Conservation (phyloP, 2,888 invertebrate genomes). For the Noctua pronuba region DNA sequence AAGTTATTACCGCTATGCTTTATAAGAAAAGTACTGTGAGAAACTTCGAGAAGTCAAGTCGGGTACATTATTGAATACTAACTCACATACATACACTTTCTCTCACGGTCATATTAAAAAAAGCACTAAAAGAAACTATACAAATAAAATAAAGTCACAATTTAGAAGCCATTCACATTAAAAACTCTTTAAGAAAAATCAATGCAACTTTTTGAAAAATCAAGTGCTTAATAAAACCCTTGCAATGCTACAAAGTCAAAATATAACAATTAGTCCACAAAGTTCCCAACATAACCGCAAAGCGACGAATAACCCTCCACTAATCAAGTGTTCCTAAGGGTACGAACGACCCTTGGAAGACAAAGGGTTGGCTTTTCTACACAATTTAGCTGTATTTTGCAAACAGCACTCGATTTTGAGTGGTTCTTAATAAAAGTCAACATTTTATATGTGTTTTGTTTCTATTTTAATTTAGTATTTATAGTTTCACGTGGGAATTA, state of each 20-base stretch:
- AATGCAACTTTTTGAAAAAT: constrained; percentile 30
- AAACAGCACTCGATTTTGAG: constrained; percentile 83
- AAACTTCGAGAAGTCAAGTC: constrained; percentile 46
- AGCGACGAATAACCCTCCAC: constrained; percentile 74
- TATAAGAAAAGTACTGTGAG: constrained; percentile 34
- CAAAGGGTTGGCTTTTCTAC: constrained; percentile 81
- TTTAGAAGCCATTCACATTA: constrained; percentile 36
- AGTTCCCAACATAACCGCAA: constrained; percentile 64
- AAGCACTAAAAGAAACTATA: constrained; percentile 38
- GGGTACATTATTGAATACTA: constrained; percentile 5
- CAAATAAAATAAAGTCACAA: constrained; percentile 60
- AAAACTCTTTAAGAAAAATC: constrained; percentile 45
- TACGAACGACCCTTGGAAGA: constrained; percentile 72
- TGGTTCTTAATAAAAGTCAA: constrained; percentile 76
- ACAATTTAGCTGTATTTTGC: constrained; percentile 87
- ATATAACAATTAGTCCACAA: constrained; percentile 57
- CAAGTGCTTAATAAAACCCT: constrained; percentile 46
- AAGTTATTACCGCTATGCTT: background rate
- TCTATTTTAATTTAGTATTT: constrained; percentile 68
- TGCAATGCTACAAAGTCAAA: constrained; percentile 59
- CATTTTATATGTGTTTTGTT: constrained; percentile 78
- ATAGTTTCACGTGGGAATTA: constrained; percentile 77
- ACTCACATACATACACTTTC: constrained; percentile 19
- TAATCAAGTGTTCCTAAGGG: constrained; percentile 77
- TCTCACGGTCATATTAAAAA: constrained; percentile 53